A percentile compares a stretch with the other conserved stretches of the same genome.
These are phyloP conservation scores for Alosa alosa DNA, from an alignment of 2,113 vertebrate species.

Conservation along the genomic window DNA sequence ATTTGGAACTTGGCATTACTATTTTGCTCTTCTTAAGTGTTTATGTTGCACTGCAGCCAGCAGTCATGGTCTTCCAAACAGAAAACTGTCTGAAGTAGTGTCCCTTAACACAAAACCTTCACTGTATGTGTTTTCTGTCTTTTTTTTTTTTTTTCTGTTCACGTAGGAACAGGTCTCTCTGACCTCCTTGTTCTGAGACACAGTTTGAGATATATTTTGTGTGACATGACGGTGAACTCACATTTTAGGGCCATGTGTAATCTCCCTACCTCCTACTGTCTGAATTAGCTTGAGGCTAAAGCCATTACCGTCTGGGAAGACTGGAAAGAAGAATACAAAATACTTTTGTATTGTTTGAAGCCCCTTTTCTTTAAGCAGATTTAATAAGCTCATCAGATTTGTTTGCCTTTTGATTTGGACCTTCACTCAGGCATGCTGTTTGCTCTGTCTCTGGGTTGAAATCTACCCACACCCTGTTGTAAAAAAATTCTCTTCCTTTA, in stretches of 20 bases:
- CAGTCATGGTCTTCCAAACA: background rate
- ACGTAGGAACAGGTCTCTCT: background rate
- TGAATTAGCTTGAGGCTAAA: background rate
- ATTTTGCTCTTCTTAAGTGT: background rate
- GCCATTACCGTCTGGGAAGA: background rate
- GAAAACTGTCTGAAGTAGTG: background rate
- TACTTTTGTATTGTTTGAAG: background rate
- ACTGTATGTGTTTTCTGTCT: background rate
- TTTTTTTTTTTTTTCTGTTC: background rate
- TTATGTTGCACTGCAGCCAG: background rate
- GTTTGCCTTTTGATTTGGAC: background rate
- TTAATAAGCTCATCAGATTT: background rate
- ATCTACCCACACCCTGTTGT: constrained; percentile 18
- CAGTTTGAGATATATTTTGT: background rate
- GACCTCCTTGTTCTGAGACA: background rate
- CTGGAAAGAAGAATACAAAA: background rate
- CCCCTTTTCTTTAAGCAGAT: background rate
- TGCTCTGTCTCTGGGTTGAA: background rate
- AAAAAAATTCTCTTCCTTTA: constrained; percentile 33
- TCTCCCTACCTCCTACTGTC: background rate
- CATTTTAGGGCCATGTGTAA: background rate
- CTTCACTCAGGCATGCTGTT: background rate
- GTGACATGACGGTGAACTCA: background rate
- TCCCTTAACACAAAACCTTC: background rate
- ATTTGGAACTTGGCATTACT: background rate